Evolutionary conservation across 2,797 vertebrate genomes (phyloP).

Genomic region (Pogoniulus pusillus): DNA sequence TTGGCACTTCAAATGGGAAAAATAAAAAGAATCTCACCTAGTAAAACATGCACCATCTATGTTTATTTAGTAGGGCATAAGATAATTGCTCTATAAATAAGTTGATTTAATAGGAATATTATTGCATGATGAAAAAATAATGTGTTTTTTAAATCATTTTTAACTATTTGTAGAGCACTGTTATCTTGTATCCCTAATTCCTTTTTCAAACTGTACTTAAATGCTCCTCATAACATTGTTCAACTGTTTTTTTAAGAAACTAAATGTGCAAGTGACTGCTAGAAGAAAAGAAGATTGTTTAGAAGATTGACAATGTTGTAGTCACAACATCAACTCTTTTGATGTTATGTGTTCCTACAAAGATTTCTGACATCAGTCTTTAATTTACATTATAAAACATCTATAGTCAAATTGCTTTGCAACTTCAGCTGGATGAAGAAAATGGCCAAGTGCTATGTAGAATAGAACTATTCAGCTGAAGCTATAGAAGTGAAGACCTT

Average conservation of each 20-base stretch:
- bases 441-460: background rate
- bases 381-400: conserved; percentile 27
- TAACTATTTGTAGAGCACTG: background rate
- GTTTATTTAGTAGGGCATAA: background rate
- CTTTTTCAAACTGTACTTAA: background rate
- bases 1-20: background rate
- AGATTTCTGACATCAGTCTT: conserved; percentile 30
- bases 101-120: background rate
- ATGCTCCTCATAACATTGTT: background rate
- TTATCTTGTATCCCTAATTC: background rate
- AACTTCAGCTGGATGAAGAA: background rate
- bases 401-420: background rate
- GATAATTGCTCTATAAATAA: background rate
- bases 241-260: background rate
- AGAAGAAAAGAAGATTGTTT: background rate
- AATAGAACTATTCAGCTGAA: background rate
- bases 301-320: background rate
- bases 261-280: background rate
- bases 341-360: conserved; percentile 27
- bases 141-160: background rate
- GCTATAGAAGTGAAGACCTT: background rate
- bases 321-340: background rate
- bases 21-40: background rate
- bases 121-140: background rate
- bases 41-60: background rate